These are phyloP conservation scores for Troides aeacus DNA, from an alignment of 2,888 invertebrate genomes.

Conservation along the genomic window DNA sequence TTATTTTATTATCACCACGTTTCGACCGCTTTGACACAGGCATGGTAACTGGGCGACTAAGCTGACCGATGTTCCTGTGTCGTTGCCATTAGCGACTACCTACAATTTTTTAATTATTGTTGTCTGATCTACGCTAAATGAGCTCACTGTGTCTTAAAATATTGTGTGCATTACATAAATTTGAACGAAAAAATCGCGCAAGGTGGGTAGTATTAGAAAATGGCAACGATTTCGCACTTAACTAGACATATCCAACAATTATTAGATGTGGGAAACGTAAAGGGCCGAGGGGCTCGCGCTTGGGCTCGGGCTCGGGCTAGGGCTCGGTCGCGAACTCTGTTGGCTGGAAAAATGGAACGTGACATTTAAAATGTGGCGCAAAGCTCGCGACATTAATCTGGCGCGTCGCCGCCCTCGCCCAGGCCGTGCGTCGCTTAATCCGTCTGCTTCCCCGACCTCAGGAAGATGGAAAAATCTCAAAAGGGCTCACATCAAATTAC, in stretches of 20 bases:
- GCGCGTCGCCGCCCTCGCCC: constrained; percentile 72
- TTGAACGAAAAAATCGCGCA: background rate
- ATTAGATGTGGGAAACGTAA: constrained; percentile 48
- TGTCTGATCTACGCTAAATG: no score
- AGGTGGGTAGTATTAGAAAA: background rate
- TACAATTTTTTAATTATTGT: no score
- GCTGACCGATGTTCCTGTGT: no score
- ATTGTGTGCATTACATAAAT: no score
- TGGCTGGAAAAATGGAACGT: constrained; percentile 75
- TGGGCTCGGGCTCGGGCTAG: constrained; percentile 48
- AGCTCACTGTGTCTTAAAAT: no score
- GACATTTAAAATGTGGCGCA: constrained; percentile 77
- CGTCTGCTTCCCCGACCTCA: constrained; percentile 70
- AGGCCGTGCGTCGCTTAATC: constrained; percentile 73
- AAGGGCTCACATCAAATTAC: constrained; percentile 78
- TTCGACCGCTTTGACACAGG: no score
- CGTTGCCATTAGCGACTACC: no score
- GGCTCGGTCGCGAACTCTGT: constrained; percentile 59
- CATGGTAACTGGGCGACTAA: no score
- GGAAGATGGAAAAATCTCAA: constrained; percentile 76
- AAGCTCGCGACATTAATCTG: constrained; percentile 76
- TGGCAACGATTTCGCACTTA: constrained; percentile 29
- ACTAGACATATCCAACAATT: constrained; percentile 50
- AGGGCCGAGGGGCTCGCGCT: constrained; percentile 42
- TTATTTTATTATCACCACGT: no score